Percentiles rank a stretch among this genome's conserved stretches.
Conservation (phyloP, 2,888 invertebrate species). For the Siphonodentalium dalli region DNA sequence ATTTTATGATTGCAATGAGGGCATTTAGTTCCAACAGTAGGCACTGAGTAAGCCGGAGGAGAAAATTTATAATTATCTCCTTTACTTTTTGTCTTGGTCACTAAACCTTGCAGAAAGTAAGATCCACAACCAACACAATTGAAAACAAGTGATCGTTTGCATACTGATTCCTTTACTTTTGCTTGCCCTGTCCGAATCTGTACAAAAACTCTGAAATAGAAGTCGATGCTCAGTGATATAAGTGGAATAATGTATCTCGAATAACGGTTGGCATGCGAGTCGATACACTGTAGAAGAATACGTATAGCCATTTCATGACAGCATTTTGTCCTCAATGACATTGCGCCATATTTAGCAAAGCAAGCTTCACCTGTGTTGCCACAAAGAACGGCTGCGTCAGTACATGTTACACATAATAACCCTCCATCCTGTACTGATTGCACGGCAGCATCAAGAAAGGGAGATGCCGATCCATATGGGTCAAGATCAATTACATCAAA, state of each 20-base stretch:
- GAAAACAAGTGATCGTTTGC: conserved; percentile 86
- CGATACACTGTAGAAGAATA: conserved; percentile 88
- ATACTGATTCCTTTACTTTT: conserved; percentile 79
- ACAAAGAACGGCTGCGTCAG: conserved; percentile 92
- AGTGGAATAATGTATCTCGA: conserved; percentile 91
- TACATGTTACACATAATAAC: conserved; percentile 91
- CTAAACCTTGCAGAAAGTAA: conserved; percentile 79
- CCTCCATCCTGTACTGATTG: conserved; percentile 71
- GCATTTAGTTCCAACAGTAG: conserved; percentile 75
- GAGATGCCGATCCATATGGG: conserved; percentile 94
- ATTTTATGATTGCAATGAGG: conserved; percentile 78
- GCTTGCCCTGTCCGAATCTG: conserved; percentile 80
- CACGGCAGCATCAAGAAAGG: conserved; percentile 74
- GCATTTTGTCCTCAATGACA: conserved; percentile 80
- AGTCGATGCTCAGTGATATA: conserved; percentile 91
- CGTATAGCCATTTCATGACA: conserved; percentile 95
- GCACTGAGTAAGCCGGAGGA: conserved; percentile 75
- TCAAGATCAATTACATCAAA: conserved; percentile 95
- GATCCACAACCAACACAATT: conserved; percentile 91
- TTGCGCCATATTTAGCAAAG: conserved; percentile 88
- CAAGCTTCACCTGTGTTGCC: conserved; percentile 96
- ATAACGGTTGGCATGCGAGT: conserved; percentile 90
- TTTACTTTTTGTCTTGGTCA: conserved; percentile 61
- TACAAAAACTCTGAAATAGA: conserved; percentile 94
- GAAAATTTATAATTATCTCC: conserved; percentile 69